A percentile compares a stretch with the other conserved stretches of the same genome.
phyloP scores from a whole-genome alignment of 2,113 vertebrate genomes.

The Sebastes schlegelii region DNA sequence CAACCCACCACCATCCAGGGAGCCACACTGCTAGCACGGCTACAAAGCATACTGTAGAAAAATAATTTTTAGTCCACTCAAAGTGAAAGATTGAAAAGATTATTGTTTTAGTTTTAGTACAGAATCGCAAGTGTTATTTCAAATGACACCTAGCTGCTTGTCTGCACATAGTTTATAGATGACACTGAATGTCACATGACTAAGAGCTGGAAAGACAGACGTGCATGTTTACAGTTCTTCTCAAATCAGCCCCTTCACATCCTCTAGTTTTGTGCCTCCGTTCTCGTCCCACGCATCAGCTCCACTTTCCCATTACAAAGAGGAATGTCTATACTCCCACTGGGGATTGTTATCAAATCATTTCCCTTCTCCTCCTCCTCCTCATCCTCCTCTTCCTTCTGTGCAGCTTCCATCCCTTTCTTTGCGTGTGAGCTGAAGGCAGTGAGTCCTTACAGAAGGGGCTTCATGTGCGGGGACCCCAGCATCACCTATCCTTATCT shows the following conservation, averaged over 20 bases:
- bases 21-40: not conserved
- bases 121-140: not conserved
- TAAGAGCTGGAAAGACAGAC: not conserved
- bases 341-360: slow-evolving; percentile 1
- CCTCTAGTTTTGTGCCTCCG: not conserved
- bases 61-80: not conserved
- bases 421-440: slow-evolving; percentile 83
- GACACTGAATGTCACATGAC: not conserved
- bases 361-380: not conserved
- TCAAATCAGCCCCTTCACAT: not conserved
- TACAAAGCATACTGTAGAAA: not conserved
- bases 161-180: not conserved
- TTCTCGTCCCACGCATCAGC: not conserved
- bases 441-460: slow-evolving; percentile 79
- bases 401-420: slow-evolving; percentile 84
- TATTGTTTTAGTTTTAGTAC: not conserved
- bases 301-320: slow-evolving; percentile 20
- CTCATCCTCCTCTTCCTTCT: not conserved
- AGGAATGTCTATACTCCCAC: slow-evolving; percentile 6
- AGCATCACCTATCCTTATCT: slow-evolving; percentile 82
- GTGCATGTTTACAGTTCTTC: not conserved
- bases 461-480: slow-evolving; percentile 84
- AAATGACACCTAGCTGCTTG: not conserved
- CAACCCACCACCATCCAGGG: too few species aligned
- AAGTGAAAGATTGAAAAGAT: not conserved